Evolutionary conservation across 2,888 invertebrate genomes (phyloP), one percentile per base, ranked within the genome.

Genomic region (Zelleria hepariella): DNA sequence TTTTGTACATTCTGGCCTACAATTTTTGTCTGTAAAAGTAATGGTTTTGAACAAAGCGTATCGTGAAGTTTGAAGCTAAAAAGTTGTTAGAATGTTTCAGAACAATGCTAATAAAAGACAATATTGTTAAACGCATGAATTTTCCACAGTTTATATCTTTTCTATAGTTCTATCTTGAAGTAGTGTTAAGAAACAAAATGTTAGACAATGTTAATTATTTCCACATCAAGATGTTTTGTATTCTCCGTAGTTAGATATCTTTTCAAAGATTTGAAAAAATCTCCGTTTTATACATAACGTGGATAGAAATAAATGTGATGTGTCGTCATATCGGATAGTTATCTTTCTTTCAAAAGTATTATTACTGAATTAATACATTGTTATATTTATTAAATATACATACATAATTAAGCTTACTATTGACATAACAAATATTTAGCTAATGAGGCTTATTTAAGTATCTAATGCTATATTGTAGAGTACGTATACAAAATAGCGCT

Each of bases 91-190:
- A 66, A 76, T n/a, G 49, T 51, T 21, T 73, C 70, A 73, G 77
- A 83, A 82, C 80, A 82, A 84, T 82, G 82, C 76, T 83, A 86
- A 75, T 72, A 71, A 42, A 84, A 80, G 88, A 88, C 87, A 87
- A 87, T 88, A 88, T 86, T 87, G 86, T 86, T 87, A 78, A 78
- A 79, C 68, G 78, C 83, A 83, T 83, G 74, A 76, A 74, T 77
- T 83, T 80, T 84, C 76, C 82, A 85, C 85, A 81, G 84, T 86
- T 82, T 86, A 70, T 68, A 55, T 75, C 68, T 49, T 74, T 74
- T 73, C 72, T 78, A 80, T 42, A n/a, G 75, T 70, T 74, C 69
- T 78, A 78, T 72, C 65, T 70, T 60, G 68, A 55, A 26, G 57
- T 80, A 80, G 78, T 67, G 61, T 67, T 80, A 80, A 78, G 77